These are phyloP conservation scores for Pseudococcus longispinus DNA, from an alignment of 2,888 invertebrate genomes.

Conservation along the genomic window DNA sequence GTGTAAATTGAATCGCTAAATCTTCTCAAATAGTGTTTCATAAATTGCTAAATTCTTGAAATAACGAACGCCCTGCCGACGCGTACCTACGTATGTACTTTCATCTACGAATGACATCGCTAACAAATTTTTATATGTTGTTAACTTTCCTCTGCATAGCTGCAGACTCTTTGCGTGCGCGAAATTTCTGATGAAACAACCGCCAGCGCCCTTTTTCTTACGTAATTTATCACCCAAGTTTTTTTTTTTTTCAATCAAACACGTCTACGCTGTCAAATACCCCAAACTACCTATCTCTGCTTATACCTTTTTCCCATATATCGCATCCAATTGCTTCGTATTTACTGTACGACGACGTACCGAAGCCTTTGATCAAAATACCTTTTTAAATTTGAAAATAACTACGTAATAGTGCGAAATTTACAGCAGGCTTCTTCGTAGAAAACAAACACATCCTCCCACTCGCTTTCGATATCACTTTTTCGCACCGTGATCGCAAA, in stretches of 20 bases:
- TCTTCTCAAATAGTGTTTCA: slow-evolving; percentile 12
- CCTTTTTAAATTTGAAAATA: not conserved
- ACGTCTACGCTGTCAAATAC: not conserved
- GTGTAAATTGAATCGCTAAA: slow-evolving; percentile 9
- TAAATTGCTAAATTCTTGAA: slow-evolving; percentile 19
- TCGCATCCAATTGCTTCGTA: not conserved
- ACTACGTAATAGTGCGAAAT: not conserved
- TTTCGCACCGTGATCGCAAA: not conserved
- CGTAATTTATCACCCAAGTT: not conserved
- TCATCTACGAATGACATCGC: not conserved
- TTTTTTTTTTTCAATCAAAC: slow-evolving; percentile 14
- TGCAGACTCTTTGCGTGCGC: not conserved
- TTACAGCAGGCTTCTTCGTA: too few relatives aligned
- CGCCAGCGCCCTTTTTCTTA: not conserved
- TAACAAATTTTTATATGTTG: slow-evolving; percentile 9
- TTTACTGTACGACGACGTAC: not conserved
- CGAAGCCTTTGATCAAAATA: not conserved
- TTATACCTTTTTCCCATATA: not conserved
- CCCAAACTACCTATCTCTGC: not conserved
- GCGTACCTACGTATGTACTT: not conserved
- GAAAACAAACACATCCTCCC: not conserved
- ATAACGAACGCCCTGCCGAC: not conserved
- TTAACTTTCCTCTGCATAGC: not conserved
- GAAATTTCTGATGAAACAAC: not conserved
- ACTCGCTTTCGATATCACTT: not conserved